A percentile compares a stretch with the other conserved stretches of the same genome.
Evolutionary conservation across 2,113 vertebrate species (phyloP).

Genomic region (Grammomys dolichurus): DNA sequence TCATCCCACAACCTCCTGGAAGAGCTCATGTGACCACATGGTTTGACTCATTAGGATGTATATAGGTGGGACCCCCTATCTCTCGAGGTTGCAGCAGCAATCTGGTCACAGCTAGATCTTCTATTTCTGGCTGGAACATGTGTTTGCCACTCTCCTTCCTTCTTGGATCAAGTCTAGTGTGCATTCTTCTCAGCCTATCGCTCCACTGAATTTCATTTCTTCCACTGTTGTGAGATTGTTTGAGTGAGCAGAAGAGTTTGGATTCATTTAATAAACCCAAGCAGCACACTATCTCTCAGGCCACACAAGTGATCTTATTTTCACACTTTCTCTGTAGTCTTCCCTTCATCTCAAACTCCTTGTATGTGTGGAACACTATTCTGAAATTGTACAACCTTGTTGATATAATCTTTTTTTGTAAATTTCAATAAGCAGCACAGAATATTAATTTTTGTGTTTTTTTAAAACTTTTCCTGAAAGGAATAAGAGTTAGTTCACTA

Average conservation of each 20-base stretch:
- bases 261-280: neutral
- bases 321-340: neutral
- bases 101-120: neutral
- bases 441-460: neutral
- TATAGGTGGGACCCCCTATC: neutral
- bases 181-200: neutral
- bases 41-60: neutral
- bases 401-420: neutral
- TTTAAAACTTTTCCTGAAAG: neutral
- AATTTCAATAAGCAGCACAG: neutral
- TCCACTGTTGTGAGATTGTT: neutral
- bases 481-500: neutral
- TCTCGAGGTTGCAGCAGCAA: rapidly evolving
- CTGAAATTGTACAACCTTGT: neutral
- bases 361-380: neutral
- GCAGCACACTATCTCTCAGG: neutral
- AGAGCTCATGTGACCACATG: neutral
- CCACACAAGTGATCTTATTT: neutral
- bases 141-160: neutral
- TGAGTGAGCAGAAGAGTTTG: neutral
- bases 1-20: neutral
- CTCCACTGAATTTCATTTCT: neutral
- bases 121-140: neutral
- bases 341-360: neutral
- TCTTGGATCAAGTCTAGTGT: neutral